Conservation (phyloP, 1,140 invertebrate species). For the Arion vulgaris region DNA sequence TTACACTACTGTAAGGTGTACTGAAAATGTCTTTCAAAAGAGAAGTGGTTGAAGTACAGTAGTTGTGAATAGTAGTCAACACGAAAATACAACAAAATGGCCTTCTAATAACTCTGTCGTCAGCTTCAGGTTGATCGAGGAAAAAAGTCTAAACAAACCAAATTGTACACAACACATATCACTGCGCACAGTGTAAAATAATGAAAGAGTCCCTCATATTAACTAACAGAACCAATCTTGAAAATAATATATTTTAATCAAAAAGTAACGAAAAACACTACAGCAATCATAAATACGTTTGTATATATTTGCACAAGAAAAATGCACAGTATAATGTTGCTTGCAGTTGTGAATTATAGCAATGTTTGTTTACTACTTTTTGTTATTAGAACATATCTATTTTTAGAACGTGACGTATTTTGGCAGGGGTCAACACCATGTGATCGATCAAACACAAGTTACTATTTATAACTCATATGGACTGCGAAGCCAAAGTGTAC, state of each 20-base stretch:
- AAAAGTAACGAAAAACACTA: neutral
- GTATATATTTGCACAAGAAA: neutral
- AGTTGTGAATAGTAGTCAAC: neutral
- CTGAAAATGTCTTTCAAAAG: neutral
- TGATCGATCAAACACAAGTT: slow-evolving; percentile 12
- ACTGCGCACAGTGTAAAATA: neutral
- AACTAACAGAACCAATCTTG: no score
- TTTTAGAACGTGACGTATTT: slow-evolving; percentile 13
- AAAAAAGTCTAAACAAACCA: slow-evolving; percentile 19
- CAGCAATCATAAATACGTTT: neutral
- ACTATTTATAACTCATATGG: neutral
- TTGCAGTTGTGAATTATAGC: no score
- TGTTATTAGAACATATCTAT: neutral
- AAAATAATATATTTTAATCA: neutral
- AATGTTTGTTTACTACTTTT: slow-evolving; percentile 14
- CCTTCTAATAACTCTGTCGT: neutral
- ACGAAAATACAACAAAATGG: slow-evolving; percentile 18
- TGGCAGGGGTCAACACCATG: neutral
- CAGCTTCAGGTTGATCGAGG: neutral
- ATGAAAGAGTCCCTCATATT: neutral
- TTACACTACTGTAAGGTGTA: neutral
- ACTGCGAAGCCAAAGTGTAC: neutral
- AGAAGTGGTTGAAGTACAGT: neutral
- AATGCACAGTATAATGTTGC: neutral
- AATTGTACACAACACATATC: neutral